Evolutionary conservation across 2,888 invertebrate genomes (phyloP), one percentile per base, ranked within the genome.

Genomic region (Pyrocoelia pectoralis): DNA sequence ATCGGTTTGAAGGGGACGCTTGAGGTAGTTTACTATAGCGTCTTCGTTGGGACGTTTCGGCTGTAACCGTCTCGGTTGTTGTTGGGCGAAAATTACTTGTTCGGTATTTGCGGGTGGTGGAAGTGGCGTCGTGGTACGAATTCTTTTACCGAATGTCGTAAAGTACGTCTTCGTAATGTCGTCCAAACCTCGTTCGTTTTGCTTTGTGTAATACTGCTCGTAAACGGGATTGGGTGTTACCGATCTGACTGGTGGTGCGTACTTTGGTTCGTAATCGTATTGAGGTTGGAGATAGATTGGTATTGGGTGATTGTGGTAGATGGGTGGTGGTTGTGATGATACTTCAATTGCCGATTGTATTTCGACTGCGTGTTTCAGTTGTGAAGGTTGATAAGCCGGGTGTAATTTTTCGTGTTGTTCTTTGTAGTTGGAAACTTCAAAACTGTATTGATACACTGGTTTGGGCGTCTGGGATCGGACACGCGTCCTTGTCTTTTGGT

Each of bases 151-250:
- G 74, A 91, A 91, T 69, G 89, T 86, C 19, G 89, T 90, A 73
- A 90, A 91, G 58, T 90, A 90, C 73, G 90, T 89, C 76, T 88
- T 89, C 2, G 91, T 90, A 57, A 89, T 89, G 72, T 91, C 90
- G 72, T 91, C 90, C 65, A 90, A 83, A 66, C 87, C 85, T 58
- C 86, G 84, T 73, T 89, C 89, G 69, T 90, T 90, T 67, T 89
- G 89, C 75, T 88, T 87, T 10, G 89, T 89, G 79, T 89, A 88
- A 77, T 88, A 88, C 72, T 88, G 84, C 61, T 80, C 78, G 58
- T 79, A 76, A 85, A 75, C 87, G 85, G 81, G 79, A 66, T 77
- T 79, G 4, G 76, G 78, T 2, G 77, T 87, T 13, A 68, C 71
- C n/a, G 63, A 56, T 48, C 52, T 56, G 1, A 41, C 41, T 1